Percentiles rank a stretch among this genome's conserved stretches.
Conservation (phyloP, 2,113 vertebrate genomes). For the Sardina pilchardus region DNA sequence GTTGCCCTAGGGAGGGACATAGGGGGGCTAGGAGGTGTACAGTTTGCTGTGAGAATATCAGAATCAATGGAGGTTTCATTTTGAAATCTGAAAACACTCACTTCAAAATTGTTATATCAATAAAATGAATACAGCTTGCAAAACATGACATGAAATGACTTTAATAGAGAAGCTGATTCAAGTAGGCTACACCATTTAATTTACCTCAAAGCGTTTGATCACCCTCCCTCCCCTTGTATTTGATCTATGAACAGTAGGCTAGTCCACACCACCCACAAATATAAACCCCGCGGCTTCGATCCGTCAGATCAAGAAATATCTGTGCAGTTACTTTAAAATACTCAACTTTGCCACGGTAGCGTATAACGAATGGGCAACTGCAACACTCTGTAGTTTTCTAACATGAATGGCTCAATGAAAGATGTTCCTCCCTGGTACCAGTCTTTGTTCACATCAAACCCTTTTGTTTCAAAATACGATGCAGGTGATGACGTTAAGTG, state of each 20-base stretch:
- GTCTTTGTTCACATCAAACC: neutral
- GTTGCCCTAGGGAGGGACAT: constrained; percentile 30
- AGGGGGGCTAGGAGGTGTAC: constrained; percentile 28
- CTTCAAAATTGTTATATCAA: neutral
- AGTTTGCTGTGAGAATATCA: neutral
- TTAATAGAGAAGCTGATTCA: neutral
- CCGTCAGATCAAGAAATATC: constrained; percentile 37
- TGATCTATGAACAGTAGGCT: constrained; percentile 67
- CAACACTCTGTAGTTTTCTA: neutral
- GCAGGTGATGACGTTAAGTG: neutral
- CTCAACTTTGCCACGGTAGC: neutral
- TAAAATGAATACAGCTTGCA: neutral
- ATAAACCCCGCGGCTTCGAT: constrained; percentile 56
- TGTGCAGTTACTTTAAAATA: neutral
- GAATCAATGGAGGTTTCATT: neutral
- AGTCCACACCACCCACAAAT: constrained; percentile 62
- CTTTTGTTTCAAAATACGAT: neutral
- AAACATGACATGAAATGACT: neutral
- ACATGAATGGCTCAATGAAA: neutral
- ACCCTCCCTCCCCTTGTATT: constrained; percentile 55
- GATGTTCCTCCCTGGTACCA: neutral
- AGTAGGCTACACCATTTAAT: neutral
- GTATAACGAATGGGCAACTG: neutral
- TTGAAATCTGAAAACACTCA: neutral
- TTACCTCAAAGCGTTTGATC: neutral